These are phyloP conservation scores for Notechis scutatus DNA, from an alignment of 2,113 vertebrate species.

Conservation along the genomic window DNA sequence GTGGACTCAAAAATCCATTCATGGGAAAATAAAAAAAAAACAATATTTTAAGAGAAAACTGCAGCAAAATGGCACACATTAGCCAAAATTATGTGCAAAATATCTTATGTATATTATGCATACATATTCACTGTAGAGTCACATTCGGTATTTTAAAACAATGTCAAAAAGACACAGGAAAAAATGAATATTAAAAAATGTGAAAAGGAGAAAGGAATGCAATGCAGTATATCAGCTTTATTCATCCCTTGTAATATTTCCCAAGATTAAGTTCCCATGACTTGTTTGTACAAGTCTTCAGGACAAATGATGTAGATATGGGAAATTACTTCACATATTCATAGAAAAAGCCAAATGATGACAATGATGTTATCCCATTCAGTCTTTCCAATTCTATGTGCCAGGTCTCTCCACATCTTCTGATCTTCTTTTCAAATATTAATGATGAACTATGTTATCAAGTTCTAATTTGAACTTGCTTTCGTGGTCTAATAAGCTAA, in stretches of 20 bases:
- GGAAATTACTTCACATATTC: background rate
- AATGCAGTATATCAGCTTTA: background rate
- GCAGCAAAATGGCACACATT: background rate
- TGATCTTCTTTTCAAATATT: background rate
- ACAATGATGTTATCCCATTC: background rate
- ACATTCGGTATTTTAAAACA: background rate
- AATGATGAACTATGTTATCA: background rate
- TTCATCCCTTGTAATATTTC: background rate
- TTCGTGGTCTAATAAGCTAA: background rate
- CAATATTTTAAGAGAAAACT: background rate
- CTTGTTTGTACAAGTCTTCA: background rate
- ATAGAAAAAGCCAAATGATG: background rate
- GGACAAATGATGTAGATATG: background rate
- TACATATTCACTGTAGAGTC: background rate
- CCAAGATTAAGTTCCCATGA: background rate
- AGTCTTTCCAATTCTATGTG: background rate
- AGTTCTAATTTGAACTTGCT: background rate
- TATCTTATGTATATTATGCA: background rate
- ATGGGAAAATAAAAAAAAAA: background rate
- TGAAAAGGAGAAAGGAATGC: background rate
- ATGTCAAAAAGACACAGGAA: background rate
- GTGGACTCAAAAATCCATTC: background rate
- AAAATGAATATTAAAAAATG: background rate
- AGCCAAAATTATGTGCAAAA: background rate
- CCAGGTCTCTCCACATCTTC: background rate